These are phyloP conservation scores for Dryoscopus gambensis DNA, from an alignment of 2,113 vertebrate genomes.

Conservation along the genomic window DNA sequence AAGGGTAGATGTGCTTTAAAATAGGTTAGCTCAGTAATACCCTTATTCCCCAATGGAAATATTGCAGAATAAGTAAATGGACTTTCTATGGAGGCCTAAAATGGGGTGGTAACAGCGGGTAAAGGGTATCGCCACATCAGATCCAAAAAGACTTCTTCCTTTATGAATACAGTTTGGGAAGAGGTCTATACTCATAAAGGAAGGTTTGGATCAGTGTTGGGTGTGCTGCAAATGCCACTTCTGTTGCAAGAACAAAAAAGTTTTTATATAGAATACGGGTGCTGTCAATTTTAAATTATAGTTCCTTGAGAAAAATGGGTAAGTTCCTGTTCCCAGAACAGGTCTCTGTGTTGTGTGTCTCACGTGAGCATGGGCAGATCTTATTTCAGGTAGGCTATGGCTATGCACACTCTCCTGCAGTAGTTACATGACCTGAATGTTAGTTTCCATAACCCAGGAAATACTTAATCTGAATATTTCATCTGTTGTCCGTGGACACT, in stretches of 20 bases:
- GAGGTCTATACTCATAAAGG: background rate
- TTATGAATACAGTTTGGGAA: background rate
- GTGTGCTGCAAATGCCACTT: background rate
- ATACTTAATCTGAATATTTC: background rate
- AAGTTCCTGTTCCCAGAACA: background rate
- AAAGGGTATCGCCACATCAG: background rate
- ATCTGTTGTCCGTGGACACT: background rate
- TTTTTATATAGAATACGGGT: too few species aligned
- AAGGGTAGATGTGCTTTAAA: background rate
- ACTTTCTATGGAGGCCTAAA: background rate
- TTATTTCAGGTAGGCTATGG: background rate
- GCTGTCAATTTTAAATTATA: background rate
- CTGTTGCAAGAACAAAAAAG: background rate
- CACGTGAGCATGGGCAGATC: background rate
- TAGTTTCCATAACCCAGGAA: background rate
- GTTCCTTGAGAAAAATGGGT: background rate
- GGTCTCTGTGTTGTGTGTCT: background rate
- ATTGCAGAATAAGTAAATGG: background rate
- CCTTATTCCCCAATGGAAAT: background rate
- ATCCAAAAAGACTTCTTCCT: background rate
- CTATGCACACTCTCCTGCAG: background rate
- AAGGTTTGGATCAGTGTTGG: background rate
- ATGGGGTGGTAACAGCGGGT: background rate
- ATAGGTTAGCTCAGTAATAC: background rate
- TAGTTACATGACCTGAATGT: background rate